Base-by-base conservation (phyloP, 2,888 invertebrate species). In the Halictus quadricinctus region DNA sequence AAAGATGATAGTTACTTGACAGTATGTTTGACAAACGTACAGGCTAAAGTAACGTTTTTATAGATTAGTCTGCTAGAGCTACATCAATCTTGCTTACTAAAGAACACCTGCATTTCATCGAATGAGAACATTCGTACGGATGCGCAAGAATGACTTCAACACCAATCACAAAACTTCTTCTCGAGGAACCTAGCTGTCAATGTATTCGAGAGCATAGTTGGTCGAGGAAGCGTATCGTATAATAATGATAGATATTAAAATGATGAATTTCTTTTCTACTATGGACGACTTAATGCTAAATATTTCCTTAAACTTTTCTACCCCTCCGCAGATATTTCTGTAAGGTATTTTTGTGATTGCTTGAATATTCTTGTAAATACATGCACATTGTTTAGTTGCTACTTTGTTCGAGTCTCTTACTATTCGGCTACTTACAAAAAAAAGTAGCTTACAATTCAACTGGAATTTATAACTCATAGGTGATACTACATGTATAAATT, bases 121-220 rank as follows among this genome's bases (percentile, higher is more conserved):
- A 84, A 85, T 36, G 76, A 85, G 76, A 76, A 79, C 21, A 69
- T 58, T 69, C 54, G 79, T 75, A 84, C 29, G 75, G 72, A 75
- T 84, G 79, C 84, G 74, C 50, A 84, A 84, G 85, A 84, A 84
- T 76, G 80, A 84, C 80, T 84, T 84, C 84, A 79, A 84, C 80
- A 76, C 79, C 84, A 85, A 84, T 84, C 84, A 84, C 84, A 84
- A 84, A 84, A 84, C 84, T 85, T 84, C 84, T 79, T 79, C 84
- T 72, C 64, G 78, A 66, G 58, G 75, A 74, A 79, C 79, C 77
- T 58, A 48, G 43, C 43, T 15, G 74, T 46, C 13, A 64, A 46
- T 75, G 75, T 18, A 73, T 74, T 36, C 66, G 69, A 36, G 66
- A 36, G 36, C 58, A 58, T 36, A 41, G 36, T 66, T 18, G 36